Percentiles rank a stretch among this genome's conserved stretches.
These are phyloP conservation scores for Clunio marinus DNA, from an alignment of 2,888 invertebrate genomes.

Conservation along the genomic window DNA sequence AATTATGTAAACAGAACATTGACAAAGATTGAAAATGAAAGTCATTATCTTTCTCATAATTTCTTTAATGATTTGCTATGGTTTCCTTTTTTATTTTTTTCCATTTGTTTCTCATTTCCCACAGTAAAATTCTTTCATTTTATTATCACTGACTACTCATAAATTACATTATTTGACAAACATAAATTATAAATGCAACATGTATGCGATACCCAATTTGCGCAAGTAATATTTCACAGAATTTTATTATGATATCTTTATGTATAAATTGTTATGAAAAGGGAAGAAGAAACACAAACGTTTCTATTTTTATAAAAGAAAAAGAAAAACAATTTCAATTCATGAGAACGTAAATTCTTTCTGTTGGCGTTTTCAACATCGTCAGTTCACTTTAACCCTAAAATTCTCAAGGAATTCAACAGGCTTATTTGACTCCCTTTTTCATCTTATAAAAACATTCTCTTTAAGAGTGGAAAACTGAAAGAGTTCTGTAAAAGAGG, in stretches of 20 bases:
- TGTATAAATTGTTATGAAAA: neutral
- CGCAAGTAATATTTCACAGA: constrained; percentile 23
- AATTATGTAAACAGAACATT: too few relatives aligned
- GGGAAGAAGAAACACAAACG: too few relatives aligned
- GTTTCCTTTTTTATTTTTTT: neutral
- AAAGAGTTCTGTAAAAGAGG: too few relatives aligned
- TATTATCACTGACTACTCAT: neutral
- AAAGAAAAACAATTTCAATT: neutral
- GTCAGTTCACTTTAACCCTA: neutral
- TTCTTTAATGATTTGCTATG: neutral
- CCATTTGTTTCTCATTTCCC: neutral
- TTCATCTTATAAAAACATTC: neutral
- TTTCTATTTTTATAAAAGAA: too few relatives aligned
- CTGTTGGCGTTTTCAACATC: neutral
- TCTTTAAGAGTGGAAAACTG: neutral
- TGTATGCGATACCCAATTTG: constrained; percentile 29
- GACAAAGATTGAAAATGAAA: too few relatives aligned
- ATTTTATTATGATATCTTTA: neutral
- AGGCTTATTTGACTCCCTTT: constrained; percentile 2
- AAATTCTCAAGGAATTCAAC: constrained; percentile 26
- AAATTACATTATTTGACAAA: constrained; percentile 1
- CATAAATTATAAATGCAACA: constrained; percentile 32
- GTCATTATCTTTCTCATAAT: neutral
- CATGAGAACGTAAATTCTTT: constrained; percentile 7
- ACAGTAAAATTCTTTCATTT: neutral